These are phyloP conservation scores for Trichosurus vulpecula DNA, from an alignment of 2,797 vertebrate species.

Conservation along the genomic window DNA sequence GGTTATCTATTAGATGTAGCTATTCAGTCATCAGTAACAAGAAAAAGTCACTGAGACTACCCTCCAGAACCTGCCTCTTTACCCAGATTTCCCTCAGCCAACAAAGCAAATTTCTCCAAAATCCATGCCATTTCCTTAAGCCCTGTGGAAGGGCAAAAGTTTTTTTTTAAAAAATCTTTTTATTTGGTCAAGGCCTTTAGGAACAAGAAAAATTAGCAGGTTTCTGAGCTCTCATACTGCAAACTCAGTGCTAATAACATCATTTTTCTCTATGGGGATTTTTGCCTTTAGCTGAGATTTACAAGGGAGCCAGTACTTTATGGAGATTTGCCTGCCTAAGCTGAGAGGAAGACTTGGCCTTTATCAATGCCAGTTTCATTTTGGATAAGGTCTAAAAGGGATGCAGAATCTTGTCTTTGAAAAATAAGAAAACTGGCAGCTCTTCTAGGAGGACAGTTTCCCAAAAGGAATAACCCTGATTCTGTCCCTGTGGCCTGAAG, in stretches of 20 bases:
- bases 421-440: conserved; percentile 17
- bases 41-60: background rate
- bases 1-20: background rate
- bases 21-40: conserved; percentile 29
- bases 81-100: conserved; percentile 1
- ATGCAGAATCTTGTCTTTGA: conserved; percentile 37
- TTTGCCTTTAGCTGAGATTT: conserved; percentile 35
- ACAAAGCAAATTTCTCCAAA: conserved; percentile 36
- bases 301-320: conserved; percentile 7
- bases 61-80: conserved; percentile 30
- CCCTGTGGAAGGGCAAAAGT: background rate
- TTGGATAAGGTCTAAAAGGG: conserved; percentile 42
- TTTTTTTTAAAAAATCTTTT: conserved; percentile 14
- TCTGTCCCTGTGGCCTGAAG: background rate
- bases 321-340: conserved; percentile 10
- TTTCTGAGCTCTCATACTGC: conserved; percentile 33
- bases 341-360: conserved; percentile 27
- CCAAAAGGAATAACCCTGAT: fast-evolving
- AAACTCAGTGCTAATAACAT: conserved; percentile 54
- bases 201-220: background rate
- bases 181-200: conserved; percentile 7
- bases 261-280: conserved; percentile 44
- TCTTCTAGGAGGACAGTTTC: background rate
- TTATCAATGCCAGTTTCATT: conserved; percentile 47
- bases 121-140: conserved; percentile 18